Conservation (phyloP, 2,888 invertebrate genomes). For the Campoplex capitator region DNA sequence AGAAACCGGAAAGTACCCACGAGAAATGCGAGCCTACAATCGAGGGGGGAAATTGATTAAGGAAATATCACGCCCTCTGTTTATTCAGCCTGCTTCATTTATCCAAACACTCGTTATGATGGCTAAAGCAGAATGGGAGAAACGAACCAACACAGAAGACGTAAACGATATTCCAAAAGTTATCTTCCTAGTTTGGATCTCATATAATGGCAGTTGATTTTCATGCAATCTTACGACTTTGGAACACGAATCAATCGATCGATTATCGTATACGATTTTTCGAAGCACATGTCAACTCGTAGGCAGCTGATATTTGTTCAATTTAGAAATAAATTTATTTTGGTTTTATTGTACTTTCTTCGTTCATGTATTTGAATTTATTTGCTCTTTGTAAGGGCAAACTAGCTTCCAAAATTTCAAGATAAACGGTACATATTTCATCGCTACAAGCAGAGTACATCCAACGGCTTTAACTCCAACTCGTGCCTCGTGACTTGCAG, state of each 20-base stretch:
- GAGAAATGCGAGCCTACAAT: constrained; percentile 55
- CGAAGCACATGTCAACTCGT: no score
- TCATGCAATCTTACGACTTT: neutral
- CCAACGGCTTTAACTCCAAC: constrained; percentile 17
- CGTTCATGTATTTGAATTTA: neutral
- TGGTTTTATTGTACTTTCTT: no score
- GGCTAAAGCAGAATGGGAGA: neutral
- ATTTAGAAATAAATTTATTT: no score
- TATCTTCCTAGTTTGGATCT: neutral
- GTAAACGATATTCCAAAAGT: neutral
- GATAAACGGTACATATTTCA: neutral
- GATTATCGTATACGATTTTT: neutral
- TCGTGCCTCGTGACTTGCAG: constrained; percentile 8
- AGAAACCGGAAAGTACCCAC: constrained; percentile 60
- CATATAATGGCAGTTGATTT: neutral
- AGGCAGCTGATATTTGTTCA: no score
- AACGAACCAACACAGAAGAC: neutral
- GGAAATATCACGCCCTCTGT: constrained; percentile 63
- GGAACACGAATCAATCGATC: neutral
- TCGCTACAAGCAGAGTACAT: neutral
- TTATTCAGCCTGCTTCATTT: constrained; percentile 61
- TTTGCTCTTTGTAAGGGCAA: neutral
- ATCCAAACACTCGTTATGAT: constrained; percentile 38
- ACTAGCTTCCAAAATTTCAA: neutral
- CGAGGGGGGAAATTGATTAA: constrained; percentile 64